Evolutionary conservation across 2,888 invertebrate species (phyloP), one percentile per base, ranked within the genome.

Genomic region (Diadegma fenestrale): DNA sequence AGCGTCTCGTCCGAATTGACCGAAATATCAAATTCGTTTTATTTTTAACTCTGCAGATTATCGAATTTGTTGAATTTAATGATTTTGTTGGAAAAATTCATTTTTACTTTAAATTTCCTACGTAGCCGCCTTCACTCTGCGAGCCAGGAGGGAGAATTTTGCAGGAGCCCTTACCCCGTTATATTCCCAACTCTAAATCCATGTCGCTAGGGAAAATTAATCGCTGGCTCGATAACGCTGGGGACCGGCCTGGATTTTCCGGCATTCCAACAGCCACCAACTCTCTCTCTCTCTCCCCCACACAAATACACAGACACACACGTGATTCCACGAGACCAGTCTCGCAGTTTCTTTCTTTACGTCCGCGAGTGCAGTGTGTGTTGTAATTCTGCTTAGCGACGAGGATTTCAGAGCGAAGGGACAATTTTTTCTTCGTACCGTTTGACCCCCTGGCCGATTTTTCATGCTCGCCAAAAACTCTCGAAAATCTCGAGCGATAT

Each of bases 131-230:
- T 76, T 12, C 48, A 33, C 82, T 64, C 33, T 37, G n/a, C n/a
- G 79, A 79, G 82, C 73, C 68, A 79, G 71, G 58, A 22, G 72
- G 75, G 73, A 45, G 45, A 73, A 79, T 51, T 77, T 78, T 43
- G 61, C 30, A 69, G 69, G 63, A 77, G 79, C 63, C 43, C 37
- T 63, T 37, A 41, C 54, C 33, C 64, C 30, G 26, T 77, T 63
- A 82, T 75, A 66, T 71, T 86, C 72, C 77, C 80, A 73, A 86
- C 86, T 86, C 86, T 82, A 88, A 89, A 89, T 87, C 89, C 86
- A 81, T 82, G 86, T 86, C 87, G 84, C 87, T 87, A 88, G 89
- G 87, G 89, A 88, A 88, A 90, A 90, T 90, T 90, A 90, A 90
- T 90, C 89, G 89, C 88, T 87, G 84, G 87, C 88, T 87, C 87